Evolutionary conservation across 2,888 invertebrate species (phyloP).

Genomic region (Caenorhabditis sp.): DNA sequence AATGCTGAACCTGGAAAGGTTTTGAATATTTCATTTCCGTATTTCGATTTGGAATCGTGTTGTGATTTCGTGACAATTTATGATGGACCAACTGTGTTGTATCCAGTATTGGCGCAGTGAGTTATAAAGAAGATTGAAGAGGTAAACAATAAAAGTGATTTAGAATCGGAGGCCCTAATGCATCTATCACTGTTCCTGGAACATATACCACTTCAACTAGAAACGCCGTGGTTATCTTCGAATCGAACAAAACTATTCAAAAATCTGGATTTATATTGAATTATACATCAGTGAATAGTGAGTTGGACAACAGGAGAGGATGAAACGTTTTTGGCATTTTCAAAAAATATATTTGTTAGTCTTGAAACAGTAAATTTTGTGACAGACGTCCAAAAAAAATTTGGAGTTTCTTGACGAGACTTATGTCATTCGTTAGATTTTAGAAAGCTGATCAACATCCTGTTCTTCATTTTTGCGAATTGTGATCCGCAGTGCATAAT

Average conservation of each 20-base stretch:
- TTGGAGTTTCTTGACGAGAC: no score
- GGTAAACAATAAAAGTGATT: neutral
- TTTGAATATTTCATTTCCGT: constrained; percentile 42
- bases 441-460: no score
- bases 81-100: constrained; percentile 39
- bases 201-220: constrained; percentile 44
- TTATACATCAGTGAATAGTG: constrained; percentile 43
- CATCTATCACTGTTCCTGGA: constrained; percentile 41
- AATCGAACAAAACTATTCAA: constrained; percentile 39
- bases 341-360: no score
- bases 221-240: constrained; percentile 51
- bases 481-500: no score
- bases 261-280: constrained; percentile 51
- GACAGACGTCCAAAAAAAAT: no score
- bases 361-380: no score
- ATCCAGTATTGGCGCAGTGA: constrained; percentile 42
- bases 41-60: constrained; percentile 52
- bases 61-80: constrained; percentile 55
- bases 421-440: no score
- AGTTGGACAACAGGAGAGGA: no score
- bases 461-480: no score
- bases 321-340: no score
- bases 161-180: constrained; percentile 55
- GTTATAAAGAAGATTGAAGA: neutral
- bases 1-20: constrained; percentile 47